phyloP scores from a whole-genome alignment of 2,113 vertebrate genomes.

The Hippocampus mohnikei region DNA sequence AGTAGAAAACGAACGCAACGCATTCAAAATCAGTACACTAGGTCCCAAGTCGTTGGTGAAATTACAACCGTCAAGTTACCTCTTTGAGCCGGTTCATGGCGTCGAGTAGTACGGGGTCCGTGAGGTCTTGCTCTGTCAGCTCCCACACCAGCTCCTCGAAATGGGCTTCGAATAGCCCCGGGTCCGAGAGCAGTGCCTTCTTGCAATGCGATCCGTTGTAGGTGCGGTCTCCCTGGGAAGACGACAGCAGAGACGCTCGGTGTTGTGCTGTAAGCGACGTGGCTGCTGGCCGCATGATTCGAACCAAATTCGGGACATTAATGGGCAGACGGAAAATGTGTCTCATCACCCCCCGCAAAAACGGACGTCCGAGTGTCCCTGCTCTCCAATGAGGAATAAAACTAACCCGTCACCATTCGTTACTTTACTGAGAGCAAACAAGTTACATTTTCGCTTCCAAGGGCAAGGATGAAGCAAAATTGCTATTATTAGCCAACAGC shows the following conservation, averaged over 20 bases:
- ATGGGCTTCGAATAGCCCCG: slow-evolving; percentile 74
- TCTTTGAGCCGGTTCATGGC: slow-evolving; percentile 76
- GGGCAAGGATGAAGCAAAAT: slow-evolving; percentile 14
- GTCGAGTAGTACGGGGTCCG: slow-evolving; percentile 74
- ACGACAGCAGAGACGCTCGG: slow-evolving; percentile 9
- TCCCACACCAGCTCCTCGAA: slow-evolving; percentile 82
- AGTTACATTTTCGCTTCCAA: neutral
- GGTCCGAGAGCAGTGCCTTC: slow-evolving; percentile 53
- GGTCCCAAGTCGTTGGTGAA: neutral
- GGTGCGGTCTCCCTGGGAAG: slow-evolving; percentile 53
- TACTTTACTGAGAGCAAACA: neutral
- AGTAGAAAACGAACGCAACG: slow-evolving; percentile 25
- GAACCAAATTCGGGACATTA: slow-evolving; percentile 16
- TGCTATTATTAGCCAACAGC: slow-evolving; percentile 23
- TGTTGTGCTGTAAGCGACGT: neutral
- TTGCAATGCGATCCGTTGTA: slow-evolving; percentile 64
- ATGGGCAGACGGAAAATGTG: slow-evolving; percentile 17
- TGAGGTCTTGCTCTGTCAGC: slow-evolving; percentile 74
- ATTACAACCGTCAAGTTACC: slow-evolving; percentile 49
- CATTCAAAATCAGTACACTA: neutral
- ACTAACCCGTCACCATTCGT: neutral
- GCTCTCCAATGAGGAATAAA: neutral
- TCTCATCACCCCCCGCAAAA: slow-evolving; percentile 29
- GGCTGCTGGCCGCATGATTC: neutral
- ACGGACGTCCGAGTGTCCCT: neutral